Evolutionary conservation across 2,797 vertebrate species (phyloP).

Genomic region (Acanthornis magna): DNA sequence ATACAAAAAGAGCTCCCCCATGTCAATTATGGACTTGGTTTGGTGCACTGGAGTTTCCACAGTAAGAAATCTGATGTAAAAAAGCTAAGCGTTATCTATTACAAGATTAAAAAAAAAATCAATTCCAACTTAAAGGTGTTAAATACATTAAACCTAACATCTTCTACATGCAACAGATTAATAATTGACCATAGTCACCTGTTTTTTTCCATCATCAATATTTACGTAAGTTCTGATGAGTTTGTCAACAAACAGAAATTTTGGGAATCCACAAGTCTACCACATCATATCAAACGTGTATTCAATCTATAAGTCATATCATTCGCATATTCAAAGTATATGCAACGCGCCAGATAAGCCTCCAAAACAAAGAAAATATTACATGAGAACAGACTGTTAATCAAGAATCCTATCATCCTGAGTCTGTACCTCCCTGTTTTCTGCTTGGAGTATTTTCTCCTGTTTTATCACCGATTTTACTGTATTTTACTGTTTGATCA

Average conservation of each 20-base stretch:
- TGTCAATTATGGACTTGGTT: neutral
- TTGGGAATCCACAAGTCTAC: neutral
- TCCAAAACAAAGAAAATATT: neutral
- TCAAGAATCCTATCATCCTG: neutral
- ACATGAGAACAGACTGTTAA: neutral
- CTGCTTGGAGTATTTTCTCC: neutral
- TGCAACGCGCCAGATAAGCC: neutral
- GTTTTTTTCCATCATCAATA: neutral
- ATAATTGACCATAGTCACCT: neutral
- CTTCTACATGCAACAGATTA: neutral
- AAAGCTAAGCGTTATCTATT: neutral
- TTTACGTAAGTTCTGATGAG: neutral
- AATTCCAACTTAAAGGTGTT: neutral
- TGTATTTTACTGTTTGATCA: neutral
- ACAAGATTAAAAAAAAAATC: neutral
- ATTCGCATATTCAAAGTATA: neutral
- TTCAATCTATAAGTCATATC: neutral
- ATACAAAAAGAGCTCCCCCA: neutral
- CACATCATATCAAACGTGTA: accelerated
- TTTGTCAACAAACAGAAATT: neutral
- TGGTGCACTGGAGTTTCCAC: neutral
- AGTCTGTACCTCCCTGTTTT: neutral
- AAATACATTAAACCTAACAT: neutral
- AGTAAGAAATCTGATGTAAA: neutral
- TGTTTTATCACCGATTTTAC: neutral